Evolutionary conservation across 30 jellyfish, hydroid and myxozoan genomes (phyloP).

Genomic region (Aurelia coerulea): DNA sequence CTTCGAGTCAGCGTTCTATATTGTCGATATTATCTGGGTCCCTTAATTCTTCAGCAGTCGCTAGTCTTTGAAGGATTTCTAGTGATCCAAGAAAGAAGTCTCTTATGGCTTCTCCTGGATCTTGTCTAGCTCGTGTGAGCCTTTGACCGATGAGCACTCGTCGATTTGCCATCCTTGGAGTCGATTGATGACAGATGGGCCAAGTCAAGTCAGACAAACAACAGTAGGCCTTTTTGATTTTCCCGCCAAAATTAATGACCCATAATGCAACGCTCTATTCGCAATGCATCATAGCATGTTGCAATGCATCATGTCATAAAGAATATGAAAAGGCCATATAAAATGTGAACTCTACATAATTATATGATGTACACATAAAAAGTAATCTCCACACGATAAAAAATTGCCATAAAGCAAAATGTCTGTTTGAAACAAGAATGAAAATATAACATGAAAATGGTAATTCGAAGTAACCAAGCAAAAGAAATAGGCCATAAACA

Average conservation of each 20-base stretch:
- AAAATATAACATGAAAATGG: too few relatives aligned
- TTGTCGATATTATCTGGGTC: constrained; percentile 2
- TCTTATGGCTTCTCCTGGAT: constrained; percentile 11
- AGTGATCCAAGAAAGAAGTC: constrained; percentile 6
- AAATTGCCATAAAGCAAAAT: too few relatives aligned
- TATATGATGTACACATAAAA: too few relatives aligned
- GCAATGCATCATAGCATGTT: too few relatives aligned
- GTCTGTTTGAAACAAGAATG: too few relatives aligned
- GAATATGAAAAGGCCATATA: too few relatives aligned
- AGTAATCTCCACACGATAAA: too few relatives aligned
- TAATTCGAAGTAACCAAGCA: neutral
- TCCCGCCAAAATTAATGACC: too few relatives aligned
- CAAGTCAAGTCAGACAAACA: neutral
- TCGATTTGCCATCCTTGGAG: constrained; percentile 7
- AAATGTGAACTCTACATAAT: too few relatives aligned
- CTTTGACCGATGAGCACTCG: constrained; percentile 1
- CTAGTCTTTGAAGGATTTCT: neutral
- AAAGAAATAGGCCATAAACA: neutral
- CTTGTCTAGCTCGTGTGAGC: constrained; percentile 2
- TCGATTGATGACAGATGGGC: neutral
- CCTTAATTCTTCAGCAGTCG: neutral
- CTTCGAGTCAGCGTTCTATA: constrained; percentile 6
- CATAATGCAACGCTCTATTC: too few relatives aligned
- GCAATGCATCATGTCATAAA: too few relatives aligned
- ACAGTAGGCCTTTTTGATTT: too few relatives aligned